Conservation (phyloP, 2,113 vertebrate genomes). For the Regulus satrapa region DNA sequence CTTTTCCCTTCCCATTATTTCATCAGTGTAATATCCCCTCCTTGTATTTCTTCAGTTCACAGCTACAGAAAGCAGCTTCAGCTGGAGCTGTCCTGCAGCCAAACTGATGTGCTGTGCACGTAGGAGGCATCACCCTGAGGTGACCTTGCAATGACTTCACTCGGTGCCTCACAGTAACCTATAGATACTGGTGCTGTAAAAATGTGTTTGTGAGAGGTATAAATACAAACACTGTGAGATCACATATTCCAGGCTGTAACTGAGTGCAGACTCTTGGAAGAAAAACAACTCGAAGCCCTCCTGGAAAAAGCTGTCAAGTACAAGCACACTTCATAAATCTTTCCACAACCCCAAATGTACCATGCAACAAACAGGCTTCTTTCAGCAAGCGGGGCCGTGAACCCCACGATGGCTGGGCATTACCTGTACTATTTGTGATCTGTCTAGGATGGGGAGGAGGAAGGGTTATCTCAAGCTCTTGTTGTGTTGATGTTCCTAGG, state of each 20-base stretch:
- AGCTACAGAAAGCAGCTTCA: not conserved
- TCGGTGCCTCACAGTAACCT: conserved; percentile 25
- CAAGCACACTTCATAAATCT: conserved; percentile 62
- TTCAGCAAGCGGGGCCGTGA: not conserved
- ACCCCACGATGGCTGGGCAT: not conserved
- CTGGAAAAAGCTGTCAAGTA: conserved; percentile 65
- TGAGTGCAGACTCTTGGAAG: conserved; percentile 73
- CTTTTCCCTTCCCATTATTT: conserved; percentile 16
- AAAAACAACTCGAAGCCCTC: conserved; percentile 60
- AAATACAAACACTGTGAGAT: conserved; percentile 77
- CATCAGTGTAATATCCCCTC: not conserved
- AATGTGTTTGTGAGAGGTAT: conserved; percentile 52
- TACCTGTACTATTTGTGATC: not conserved
- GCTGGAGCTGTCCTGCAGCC: conserved; percentile 1
- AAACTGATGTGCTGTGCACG: not conserved
- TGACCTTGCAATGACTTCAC: conserved; percentile 24
- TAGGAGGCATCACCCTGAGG: not conserved
- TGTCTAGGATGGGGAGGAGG: not conserved
- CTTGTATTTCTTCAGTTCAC: conserved; percentile 20
- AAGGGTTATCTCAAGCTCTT: not conserved
- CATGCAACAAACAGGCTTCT: not conserved
- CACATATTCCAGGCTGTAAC: conserved; percentile 70
- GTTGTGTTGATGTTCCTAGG: not conserved
- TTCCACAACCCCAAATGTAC: conserved; percentile 60
- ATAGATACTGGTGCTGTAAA: conserved; percentile 49